phyloP scores from a whole-genome alignment of 2,888 invertebrate genomes.

The Drosophila merina region DNA sequence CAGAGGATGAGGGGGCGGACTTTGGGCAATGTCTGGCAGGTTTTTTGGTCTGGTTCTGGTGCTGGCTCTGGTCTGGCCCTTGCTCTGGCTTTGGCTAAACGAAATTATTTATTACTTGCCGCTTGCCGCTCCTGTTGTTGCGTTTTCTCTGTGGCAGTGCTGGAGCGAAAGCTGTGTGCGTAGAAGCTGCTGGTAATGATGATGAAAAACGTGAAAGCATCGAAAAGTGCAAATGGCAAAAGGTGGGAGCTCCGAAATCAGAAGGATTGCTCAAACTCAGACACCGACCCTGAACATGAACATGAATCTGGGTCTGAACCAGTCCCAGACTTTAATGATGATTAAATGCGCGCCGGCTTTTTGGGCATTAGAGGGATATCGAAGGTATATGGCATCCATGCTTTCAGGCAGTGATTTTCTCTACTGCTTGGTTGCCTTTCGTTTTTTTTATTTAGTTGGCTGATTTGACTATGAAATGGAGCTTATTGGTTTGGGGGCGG shows the following conservation, averaged over 20 bases:
- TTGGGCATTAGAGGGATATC: constrained; percentile 24
- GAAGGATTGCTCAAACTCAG: constrained; percentile 58
- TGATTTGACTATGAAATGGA: constrained; percentile 49
- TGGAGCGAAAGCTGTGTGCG: constrained; percentile 31
- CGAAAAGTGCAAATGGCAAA: constrained; percentile 80
- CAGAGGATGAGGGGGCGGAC: constrained; percentile 9
- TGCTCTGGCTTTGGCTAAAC: constrained; percentile 65
- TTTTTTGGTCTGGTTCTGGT: constrained; percentile 32
- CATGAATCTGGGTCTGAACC: constrained; percentile 4
- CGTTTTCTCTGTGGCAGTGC: constrained; percentile 1
- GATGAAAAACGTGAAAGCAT: constrained; percentile 80
- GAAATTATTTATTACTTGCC: constrained; percentile 76
- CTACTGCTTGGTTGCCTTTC: constrained; percentile 1
- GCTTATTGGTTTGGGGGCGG: constrained; percentile 29
- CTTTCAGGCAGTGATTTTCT: constrained; percentile 58
- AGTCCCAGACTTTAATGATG: constrained; percentile 67
- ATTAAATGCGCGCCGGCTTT: constrained; percentile 68
- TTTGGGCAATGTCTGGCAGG: constrained; percentile 20
- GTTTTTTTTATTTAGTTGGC: constrained; percentile 37
- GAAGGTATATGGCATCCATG: constrained; percentile 40
- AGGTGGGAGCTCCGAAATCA: constrained; percentile 59
- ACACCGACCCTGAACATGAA: constrained; percentile 8
- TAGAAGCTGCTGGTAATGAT: constrained; percentile 73
- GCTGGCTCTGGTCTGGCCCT: constrained; percentile 38
- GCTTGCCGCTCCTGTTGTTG: constrained; percentile 33